phyloP scores from a whole-genome alignment of 2,888 invertebrate genomes.

The Axea sp. region DNA sequence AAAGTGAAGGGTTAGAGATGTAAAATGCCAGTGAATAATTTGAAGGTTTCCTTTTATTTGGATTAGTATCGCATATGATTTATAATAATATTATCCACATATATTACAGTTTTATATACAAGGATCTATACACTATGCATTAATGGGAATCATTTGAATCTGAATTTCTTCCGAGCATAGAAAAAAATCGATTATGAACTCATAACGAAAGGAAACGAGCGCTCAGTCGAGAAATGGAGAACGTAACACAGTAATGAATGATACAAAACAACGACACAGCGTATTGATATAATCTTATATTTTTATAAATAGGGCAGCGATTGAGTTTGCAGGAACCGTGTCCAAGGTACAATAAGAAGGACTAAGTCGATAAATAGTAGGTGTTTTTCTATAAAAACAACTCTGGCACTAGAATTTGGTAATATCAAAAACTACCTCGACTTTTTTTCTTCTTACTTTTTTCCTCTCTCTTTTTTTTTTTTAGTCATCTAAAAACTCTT shows the following conservation, averaged over 20 bases:
- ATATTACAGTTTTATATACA: slow-evolving; percentile 78
- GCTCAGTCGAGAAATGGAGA: slow-evolving; percentile 65
- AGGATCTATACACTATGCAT: slow-evolving; percentile 74
- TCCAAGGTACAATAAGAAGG: slow-evolving; percentile 69
- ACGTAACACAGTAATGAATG: slow-evolving; percentile 24
- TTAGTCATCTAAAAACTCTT: slow-evolving; percentile 50
- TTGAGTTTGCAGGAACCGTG: slow-evolving; percentile 71
- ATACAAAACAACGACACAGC: slow-evolving; percentile 44
- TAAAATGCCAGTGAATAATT: slow-evolving; percentile 66
- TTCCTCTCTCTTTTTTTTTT: background rate
- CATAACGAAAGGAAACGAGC: slow-evolving; percentile 60
- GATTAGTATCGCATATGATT: slow-evolving; percentile 73
- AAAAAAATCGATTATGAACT: slow-evolving; percentile 63
- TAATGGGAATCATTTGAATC: slow-evolving; percentile 66
- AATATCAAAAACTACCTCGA: slow-evolving; percentile 63
- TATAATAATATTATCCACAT: slow-evolving; percentile 78
- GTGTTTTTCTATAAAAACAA: slow-evolving; percentile 58
- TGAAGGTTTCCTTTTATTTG: slow-evolving; percentile 76
- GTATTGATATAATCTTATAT: slow-evolving; percentile 40
- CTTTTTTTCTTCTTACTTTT: slow-evolving; percentile 16
- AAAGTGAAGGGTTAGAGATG: slow-evolving; percentile 44
- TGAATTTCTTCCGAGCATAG: slow-evolving; percentile 65
- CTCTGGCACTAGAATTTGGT: slow-evolving; percentile 59
- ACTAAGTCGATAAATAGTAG: slow-evolving; percentile 66
- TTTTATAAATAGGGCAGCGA: slow-evolving; percentile 68